Base-by-base conservation (phyloP, 2,113 vertebrate species). In the Halichoerus grypus region DNA sequence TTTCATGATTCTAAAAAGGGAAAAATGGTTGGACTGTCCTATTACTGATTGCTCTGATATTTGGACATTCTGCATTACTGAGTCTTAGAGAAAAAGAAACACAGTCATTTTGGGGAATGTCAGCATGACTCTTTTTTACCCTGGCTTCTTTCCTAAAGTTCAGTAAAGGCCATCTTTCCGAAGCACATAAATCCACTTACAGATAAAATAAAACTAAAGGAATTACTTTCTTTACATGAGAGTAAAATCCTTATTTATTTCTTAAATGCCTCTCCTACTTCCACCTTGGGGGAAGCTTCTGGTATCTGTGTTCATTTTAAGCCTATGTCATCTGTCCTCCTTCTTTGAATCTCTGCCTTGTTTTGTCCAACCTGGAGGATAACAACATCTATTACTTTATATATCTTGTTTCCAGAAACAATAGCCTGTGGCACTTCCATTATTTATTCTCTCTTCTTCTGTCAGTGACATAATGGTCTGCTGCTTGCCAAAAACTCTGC, bases 351-450 rank as follows among this genome's bases (percentile, higher is more conserved):
- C 22, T 94, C 85, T 71, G 81, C 5, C n/a, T 61, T 88, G 93
- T 81, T 96, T 80, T 53, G 59, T 95, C 71, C 88, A 98, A 95
- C 93, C 69, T 71, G 24, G 3, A 49, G 59, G 31, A 81, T 88
- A 72, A 80, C 77, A 96, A 79, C 5, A 0, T 95, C 77, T 94
- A 8, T 88, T 96, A 92, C 85, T 57, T 97, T 97, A 98, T 92
- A 79, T 87, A 93, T 94, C 97, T 98, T 95, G 74, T 98, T 99
- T 96, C 94, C 93, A 97, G 51, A 97, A 98, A 96, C 49, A 84
- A 5, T 98, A 95, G 84, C 88, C 63, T 67, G 16, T 42, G 53
- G 91, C 22, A 15, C 33, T 90, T 51, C 89, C 69, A 79, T 84
- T 72, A 98, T 91, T 98, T 97, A 92, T 96, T 92, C 93, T 31